These are phyloP conservation scores for Cydia splendana DNA, from an alignment of 1,140 invertebrate species.

Conservation along the genomic window DNA sequence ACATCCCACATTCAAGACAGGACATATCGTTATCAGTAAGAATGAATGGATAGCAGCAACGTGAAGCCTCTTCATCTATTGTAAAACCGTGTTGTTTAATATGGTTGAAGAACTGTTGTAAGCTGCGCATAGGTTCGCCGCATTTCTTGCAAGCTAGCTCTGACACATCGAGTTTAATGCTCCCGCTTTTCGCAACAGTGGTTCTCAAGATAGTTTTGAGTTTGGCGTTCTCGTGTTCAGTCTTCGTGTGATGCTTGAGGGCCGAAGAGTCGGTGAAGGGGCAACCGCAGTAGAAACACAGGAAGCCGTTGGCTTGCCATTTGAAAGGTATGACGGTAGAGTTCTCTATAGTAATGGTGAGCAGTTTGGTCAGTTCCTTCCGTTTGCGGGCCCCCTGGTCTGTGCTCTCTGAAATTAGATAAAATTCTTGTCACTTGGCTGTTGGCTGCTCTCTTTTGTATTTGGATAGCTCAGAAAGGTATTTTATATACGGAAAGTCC, in stretches of 20 bases:
- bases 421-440: slow-evolving; percentile 14
- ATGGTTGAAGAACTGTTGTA: slow-evolving; percentile 42
- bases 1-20: slow-evolving; percentile 42
- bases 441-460: no score
- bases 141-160: slow-evolving; percentile 43
- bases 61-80: slow-evolving; percentile 35
- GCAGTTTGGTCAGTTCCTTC: slow-evolving; percentile 42
- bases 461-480: no score
- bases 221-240: slow-evolving; percentile 43
- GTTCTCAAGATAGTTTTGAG: slow-evolving; percentile 35
- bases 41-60: slow-evolving; percentile 38
- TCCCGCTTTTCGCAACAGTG: slow-evolving; percentile 20
- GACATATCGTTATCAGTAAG: slow-evolving; percentile 39
- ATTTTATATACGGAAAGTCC: no score
- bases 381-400: slow-evolving; percentile 13
- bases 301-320: slow-evolving; percentile 55
- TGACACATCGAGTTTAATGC: slow-evolving; percentile 44
- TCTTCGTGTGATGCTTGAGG: slow-evolving; percentile 42
- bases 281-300: slow-evolving; percentile 64
- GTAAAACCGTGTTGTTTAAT: slow-evolving; percentile 36
- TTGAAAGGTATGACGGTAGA: slow-evolving; percentile 59
- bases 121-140: slow-evolving; percentile 23
- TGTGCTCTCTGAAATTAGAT: slow-evolving; percentile 20
- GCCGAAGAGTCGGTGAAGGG: slow-evolving; percentile 44
- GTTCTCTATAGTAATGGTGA: slow-evolving; percentile 48